A percentile compares a stretch with the other conserved stretches of the same genome.
Conservation (phyloP, 1,140 invertebrate species). For the Papilio helenus region DNA sequence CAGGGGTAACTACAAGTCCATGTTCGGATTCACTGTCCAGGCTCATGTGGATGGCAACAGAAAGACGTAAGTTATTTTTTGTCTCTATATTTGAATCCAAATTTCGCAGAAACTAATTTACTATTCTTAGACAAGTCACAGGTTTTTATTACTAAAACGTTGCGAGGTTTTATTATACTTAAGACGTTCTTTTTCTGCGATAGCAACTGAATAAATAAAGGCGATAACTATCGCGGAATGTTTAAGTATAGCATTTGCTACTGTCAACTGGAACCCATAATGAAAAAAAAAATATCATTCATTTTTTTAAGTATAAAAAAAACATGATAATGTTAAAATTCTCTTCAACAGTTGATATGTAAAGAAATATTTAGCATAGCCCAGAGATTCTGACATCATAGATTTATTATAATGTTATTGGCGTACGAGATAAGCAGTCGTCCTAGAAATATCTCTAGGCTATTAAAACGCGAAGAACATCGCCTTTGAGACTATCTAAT, state of each 20-base stretch:
- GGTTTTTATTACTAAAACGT: slow-evolving; percentile 17
- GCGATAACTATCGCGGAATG: slow-evolving; percentile 16
- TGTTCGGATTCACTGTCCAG: slow-evolving; percentile 79
- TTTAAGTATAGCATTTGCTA: slow-evolving; percentile 4
- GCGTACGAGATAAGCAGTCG: slow-evolving; percentile 40
- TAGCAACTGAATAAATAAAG: slow-evolving; percentile 24
- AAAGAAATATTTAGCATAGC: background rate
- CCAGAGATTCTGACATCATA: slow-evolving; percentile 19
- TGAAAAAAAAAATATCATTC: background rate
- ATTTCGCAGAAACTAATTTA: background rate
- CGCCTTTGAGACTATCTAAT: background rate
- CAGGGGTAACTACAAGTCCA: slow-evolving; percentile 71
- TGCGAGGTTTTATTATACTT: background rate
- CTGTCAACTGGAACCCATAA: background rate
- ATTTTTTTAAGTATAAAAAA: background rate
- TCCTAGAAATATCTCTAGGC: slow-evolving; percentile 31
- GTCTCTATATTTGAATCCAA: background rate
- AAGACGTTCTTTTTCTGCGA: slow-evolving; percentile 1
- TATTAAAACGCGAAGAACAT: slow-evolving; percentile 30
- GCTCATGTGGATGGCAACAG: slow-evolving; percentile 69
- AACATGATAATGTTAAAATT: background rate
- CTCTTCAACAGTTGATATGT: background rate
- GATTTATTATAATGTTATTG: slow-evolving; percentile 40
- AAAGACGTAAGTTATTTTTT: slow-evolving; percentile 71
- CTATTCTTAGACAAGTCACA: background rate